These are phyloP conservation scores for Cavia aperea DNA, from an alignment of 2,113 vertebrate species.

Conservation along the genomic window DNA sequence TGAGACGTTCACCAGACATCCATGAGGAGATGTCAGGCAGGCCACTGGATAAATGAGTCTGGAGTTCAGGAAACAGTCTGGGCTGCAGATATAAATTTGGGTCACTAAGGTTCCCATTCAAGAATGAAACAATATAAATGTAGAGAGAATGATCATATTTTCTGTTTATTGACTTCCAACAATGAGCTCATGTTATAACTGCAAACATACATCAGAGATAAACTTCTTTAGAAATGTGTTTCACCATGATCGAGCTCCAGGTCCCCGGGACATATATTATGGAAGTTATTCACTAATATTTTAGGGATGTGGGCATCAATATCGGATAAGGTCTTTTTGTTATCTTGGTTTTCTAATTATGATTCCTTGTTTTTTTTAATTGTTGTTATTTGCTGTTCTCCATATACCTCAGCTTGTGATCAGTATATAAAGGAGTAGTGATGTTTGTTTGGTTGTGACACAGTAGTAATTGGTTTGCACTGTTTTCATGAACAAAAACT, in stretches of 20 bases:
- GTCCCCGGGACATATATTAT: neutral
- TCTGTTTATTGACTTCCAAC: conserved; percentile 33
- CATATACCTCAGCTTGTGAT: neutral
- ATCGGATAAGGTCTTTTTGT: neutral
- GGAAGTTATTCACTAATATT: neutral
- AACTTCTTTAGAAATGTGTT: conserved; percentile 29
- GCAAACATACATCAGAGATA: conserved; percentile 9
- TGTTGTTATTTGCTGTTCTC: neutral
- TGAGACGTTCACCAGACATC: neutral
- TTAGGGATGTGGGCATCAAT: neutral
- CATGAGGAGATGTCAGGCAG: neutral
- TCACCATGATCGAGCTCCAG: neutral
- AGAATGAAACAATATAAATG: conserved; percentile 23
- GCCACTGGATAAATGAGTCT: conserved; percentile 48
- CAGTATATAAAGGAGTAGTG: neutral
- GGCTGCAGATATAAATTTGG: conserved; percentile 56
- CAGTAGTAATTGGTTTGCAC: neutral
- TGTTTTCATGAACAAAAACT: neutral
- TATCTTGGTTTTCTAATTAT: neutral
- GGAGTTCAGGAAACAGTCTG: conserved; percentile 57
- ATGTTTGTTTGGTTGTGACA: neutral
- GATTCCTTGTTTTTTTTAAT: neutral
- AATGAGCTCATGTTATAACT: conserved; percentile 48
- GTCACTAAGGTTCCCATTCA: conserved; percentile 36
- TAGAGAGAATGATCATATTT: conserved; percentile 1